A percentile compares a stretch with the other conserved stretches of the same genome.
phyloP scores from a whole-genome alignment of 2,113 vertebrate species.

The Pholis gunnellus region DNA sequence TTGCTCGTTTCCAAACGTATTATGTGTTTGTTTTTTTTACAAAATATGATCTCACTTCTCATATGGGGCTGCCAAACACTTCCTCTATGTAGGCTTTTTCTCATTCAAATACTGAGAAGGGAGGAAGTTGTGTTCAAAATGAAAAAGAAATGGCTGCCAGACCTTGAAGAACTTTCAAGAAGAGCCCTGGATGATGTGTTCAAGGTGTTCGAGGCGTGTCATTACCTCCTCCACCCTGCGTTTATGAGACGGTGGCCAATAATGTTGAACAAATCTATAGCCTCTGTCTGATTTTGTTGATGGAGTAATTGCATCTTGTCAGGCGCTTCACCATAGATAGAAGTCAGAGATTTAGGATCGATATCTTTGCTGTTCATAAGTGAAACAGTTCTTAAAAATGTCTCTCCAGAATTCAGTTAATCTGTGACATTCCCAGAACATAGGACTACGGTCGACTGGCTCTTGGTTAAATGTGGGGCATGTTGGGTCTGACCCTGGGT shows the following conservation, averaged over 20 bases:
- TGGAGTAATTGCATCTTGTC: neutral
- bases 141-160: neutral
- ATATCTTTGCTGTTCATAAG: no score
- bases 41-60: constrained; percentile 28
- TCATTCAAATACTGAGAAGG: neutral
- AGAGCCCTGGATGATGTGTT: neutral
- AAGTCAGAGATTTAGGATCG: neutral
- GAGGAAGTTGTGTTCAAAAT: neutral
- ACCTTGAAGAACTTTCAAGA: neutral
- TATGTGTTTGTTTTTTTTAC: neutral
- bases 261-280: no score
- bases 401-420: no score
- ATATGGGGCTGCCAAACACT: constrained; percentile 3
- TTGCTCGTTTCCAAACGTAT: constrained; percentile 1
- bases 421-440: neutral
- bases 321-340: neutral
- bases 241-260: no score
- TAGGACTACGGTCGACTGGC: neutral
- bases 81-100: neutral
- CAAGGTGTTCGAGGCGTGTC: neutral
- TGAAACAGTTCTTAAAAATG: no score
- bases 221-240: neutral
- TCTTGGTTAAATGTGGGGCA: neutral
- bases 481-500: neutral
- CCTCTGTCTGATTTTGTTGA: no score